These are phyloP conservation scores for Pseudorasbora parva DNA, from an alignment of 2,113 vertebrate species.

Conservation along the genomic window DNA sequence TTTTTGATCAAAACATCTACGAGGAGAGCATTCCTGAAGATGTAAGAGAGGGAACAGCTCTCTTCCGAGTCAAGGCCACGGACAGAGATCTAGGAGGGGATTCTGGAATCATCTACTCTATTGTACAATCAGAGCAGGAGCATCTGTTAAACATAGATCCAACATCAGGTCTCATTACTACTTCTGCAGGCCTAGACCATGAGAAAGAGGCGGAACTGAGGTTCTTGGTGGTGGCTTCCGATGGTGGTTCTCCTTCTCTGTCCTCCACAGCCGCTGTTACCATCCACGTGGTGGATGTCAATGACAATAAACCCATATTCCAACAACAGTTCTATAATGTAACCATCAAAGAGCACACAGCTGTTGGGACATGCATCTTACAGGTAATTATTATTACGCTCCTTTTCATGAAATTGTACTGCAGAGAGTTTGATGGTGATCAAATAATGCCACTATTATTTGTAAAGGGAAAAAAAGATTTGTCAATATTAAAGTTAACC, in stretches of 20 bases:
- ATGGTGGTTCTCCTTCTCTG: constrained; percentile 78
- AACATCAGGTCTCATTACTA: constrained; percentile 78
- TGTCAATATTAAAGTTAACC: background rate
- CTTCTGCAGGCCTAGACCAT: constrained; percentile 76
- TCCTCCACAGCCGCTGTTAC: constrained; percentile 81
- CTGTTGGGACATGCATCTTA: constrained; percentile 79
- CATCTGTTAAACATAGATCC: constrained; percentile 76
- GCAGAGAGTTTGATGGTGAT: background rate
- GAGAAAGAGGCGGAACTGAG: constrained; percentile 77
- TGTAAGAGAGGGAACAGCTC: constrained; percentile 73
- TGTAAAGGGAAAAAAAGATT: background rate
- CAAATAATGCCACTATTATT: background rate
- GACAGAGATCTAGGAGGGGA: constrained; percentile 84
- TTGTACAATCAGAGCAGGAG: constrained; percentile 65
- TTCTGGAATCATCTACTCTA: constrained; percentile 77
- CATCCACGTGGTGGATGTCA: constrained; percentile 82
- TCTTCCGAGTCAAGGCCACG: constrained; percentile 77
- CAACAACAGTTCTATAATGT: constrained; percentile 81
- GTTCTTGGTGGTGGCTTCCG: constrained; percentile 82
- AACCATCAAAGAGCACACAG: constrained; percentile 80
- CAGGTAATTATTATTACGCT: constrained; percentile 77
- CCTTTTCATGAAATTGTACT: background rate
- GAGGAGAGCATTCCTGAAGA: constrained; percentile 79
- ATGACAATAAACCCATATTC: constrained; percentile 90
- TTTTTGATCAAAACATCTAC: constrained; percentile 77